Evolutionary conservation across 2,797 vertebrate genomes (phyloP).

Genomic region (Limosa lapponica): DNA sequence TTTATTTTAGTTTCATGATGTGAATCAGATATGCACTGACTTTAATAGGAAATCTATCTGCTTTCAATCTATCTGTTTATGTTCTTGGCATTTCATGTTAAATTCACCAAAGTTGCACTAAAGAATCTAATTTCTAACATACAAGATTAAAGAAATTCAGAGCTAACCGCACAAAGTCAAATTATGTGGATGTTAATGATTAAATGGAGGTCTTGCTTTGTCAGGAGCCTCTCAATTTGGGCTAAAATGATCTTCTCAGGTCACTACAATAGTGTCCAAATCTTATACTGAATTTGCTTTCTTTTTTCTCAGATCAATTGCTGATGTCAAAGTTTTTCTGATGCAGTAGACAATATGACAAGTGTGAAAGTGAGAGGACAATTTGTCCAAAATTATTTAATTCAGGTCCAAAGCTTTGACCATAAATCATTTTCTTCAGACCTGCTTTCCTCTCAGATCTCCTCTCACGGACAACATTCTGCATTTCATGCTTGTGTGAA

Average conservation of each 20-base stretch:
- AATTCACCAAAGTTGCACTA: background rate
- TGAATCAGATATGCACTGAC: background rate
- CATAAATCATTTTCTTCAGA: background rate
- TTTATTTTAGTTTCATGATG: background rate
- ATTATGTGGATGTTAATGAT: background rate
- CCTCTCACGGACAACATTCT: background rate
- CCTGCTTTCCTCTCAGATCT: background rate
- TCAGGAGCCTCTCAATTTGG: background rate
- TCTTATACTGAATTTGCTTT: background rate
- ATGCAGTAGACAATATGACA: background rate
- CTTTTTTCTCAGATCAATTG: background rate
- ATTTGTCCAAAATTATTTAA: background rate
- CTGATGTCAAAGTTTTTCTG: background rate
- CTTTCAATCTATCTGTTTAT: background rate
- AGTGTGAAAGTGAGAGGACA: background rate
- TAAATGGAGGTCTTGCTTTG: background rate
- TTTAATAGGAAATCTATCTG: background rate
- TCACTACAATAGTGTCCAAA: background rate
- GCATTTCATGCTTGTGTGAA: background rate
- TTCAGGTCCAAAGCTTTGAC: background rate
- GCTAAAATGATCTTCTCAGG: background rate
- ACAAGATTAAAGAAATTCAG: background rate
- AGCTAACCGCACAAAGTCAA: background rate
- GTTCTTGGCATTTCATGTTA: background rate
- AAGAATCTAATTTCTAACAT: background rate